Evolutionary conservation across 2,113 vertebrate genomes (phyloP).

Genomic region (Aramus guarauna): DNA sequence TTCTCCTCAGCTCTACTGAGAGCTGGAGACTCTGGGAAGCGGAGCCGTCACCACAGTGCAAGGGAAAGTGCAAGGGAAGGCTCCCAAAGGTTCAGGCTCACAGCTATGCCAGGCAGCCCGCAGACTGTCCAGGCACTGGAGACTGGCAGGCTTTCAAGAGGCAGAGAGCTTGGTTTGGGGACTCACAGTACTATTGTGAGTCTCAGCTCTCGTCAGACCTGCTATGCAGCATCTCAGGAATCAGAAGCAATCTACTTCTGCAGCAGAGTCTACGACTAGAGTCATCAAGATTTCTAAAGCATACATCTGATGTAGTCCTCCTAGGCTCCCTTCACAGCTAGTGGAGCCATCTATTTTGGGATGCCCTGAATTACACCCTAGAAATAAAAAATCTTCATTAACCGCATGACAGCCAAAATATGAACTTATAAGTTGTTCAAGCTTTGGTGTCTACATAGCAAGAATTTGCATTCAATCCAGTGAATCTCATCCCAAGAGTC

Average conservation of each 20-base stretch:
- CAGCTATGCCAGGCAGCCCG: neutral
- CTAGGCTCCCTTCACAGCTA: neutral
- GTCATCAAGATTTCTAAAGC: neutral
- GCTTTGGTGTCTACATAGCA: neutral
- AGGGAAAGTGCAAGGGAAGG: neutral
- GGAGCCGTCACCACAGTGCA: accelerated
- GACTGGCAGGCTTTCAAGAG: neutral
- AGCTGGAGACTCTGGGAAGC: neutral
- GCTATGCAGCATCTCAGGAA: neutral
- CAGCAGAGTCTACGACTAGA: neutral
- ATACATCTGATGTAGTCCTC: neutral
- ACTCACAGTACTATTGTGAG: neutral
- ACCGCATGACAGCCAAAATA: neutral
- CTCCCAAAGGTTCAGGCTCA: neutral
- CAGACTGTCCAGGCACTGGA: neutral
- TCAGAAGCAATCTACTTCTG: neutral
- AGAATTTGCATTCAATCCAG: neutral
- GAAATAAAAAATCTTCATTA: neutral
- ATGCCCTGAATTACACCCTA: neutral
- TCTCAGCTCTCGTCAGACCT: neutral
- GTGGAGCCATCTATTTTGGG: neutral
- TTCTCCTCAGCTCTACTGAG: neutral
- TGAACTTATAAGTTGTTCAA: neutral
- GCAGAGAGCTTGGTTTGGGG: neutral
- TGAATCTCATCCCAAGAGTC: neutral